Conservation (phyloP, 2,113 vertebrate species). For the Perca schrenkii region DNA sequence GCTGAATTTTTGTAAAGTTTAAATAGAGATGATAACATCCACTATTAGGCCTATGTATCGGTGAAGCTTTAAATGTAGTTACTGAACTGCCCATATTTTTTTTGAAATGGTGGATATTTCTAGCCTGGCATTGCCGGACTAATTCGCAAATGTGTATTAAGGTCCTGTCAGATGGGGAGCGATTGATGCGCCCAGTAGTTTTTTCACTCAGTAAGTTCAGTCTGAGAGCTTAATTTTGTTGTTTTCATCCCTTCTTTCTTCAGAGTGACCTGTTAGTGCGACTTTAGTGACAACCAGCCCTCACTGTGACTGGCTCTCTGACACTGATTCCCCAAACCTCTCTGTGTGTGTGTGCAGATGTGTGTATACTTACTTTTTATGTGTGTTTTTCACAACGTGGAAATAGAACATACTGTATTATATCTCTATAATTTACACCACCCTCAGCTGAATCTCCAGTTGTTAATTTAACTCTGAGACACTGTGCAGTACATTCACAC, state of each 20-base stretch:
- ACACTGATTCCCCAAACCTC: conserved; percentile 6
- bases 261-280: conserved; percentile 17
- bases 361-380: neutral
- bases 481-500: conserved; percentile 9
- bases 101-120: neutral
- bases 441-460: neutral
- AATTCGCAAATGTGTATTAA: too few species aligned
- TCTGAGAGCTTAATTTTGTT: conserved; percentile 15
- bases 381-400: neutral
- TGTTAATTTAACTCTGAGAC: neutral
- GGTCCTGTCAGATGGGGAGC: too few species aligned
- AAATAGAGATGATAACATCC: neutral
- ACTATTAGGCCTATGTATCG: neutral
- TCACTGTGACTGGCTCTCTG: neutral
- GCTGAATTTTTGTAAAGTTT: neutral
- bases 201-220: neutral
- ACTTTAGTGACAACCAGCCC: neutral
- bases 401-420: neutral
- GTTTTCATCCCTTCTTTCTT: conserved; percentile 27
- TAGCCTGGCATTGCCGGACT: too few species aligned
- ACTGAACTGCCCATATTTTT: neutral
- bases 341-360: neutral
- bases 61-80: neutral
- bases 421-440: conserved; percentile 13
- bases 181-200: too few species aligned